Base-by-base conservation (phyloP, 2,113 vertebrate species). In the Pomatorhinus ruficollis region DNA sequence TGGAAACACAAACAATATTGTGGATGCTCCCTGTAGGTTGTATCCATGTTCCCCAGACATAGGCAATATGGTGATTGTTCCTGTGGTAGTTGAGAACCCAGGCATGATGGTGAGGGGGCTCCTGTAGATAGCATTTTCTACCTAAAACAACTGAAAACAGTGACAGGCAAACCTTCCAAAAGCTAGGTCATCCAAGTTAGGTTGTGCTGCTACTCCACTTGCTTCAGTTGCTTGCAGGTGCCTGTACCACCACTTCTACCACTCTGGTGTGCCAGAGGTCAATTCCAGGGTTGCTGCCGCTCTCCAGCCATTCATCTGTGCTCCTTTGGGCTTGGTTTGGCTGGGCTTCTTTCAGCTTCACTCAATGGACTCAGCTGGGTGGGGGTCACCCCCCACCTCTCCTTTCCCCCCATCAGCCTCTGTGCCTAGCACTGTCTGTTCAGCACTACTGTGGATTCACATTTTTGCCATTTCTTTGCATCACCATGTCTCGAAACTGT, bases 271-370 rank as follows among this genome's bases (percentile, higher is more conserved):
- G 24, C 53, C 50, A 44, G 44, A 50, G 35, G 35, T 60, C 31
- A 30, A 54, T 25, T 45, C 19, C 20, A 24, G 37, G 15, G 45
- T 5, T 50, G 37, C 45, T 52, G 37, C 37, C 0, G 1, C 37
- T 60, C 42, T 42, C 19, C 24, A 83, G 12, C 7, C 20, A 15
- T 60, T 30, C 15, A 1, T 0, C 24, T 15, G 37, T 0, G 1
- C 31, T 50, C 12, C 20, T 70, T 30, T 52, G 12, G 10, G 7
- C 45, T 83, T 60, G 20, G 15, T 70, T 42, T 35, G 45, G 12
- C 45, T 42, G 54, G 35, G 19, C 44, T 40, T 11, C 21, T 40
- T 49, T 82, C 3, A 4, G 53, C 35, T n/a, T 5, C 1, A 4
- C 54, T 60, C 45, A 12, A 1, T 40, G 12, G 25, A 27, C 66